Evolutionary conservation across 2,113 vertebrate species (phyloP).

Genomic region (Macroglossus sobrinus): DNA sequence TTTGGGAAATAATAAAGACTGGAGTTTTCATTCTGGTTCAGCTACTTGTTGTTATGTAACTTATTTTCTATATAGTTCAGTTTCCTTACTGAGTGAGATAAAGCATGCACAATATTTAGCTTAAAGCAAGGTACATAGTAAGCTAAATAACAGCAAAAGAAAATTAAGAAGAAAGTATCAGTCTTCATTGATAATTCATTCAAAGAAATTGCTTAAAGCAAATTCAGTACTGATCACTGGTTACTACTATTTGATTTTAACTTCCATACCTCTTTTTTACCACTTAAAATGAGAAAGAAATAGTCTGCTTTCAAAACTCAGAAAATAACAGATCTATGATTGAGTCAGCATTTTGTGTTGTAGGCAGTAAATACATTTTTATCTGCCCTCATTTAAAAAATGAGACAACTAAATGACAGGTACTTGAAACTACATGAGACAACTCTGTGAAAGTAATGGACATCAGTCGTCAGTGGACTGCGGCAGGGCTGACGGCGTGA

Average conservation of each 20-base stretch:
- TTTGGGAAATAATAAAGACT: conserved; percentile 4
- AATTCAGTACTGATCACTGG: conserved; percentile 10
- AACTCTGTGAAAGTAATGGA: background rate
- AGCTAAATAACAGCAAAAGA: background rate
- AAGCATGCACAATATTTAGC: conserved; percentile 33
- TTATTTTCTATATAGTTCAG: background rate
- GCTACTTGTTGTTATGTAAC: background rate
- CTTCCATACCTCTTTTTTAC: background rate
- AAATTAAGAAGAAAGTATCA: background rate
- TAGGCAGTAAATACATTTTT: background rate
- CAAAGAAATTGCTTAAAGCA: background rate
- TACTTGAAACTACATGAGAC: background rate
- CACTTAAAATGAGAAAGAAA: background rate
- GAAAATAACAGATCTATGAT: background rate
- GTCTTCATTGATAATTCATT: background rate
- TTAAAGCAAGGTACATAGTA: background rate
- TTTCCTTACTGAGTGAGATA: background rate
- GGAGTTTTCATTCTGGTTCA: conserved; percentile 34
- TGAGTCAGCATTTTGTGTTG: background rate
- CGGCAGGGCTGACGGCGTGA: no score
- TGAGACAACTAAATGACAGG: background rate
- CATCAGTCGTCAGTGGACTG: background rate
- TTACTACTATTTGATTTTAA: background rate
- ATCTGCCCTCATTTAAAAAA: background rate
- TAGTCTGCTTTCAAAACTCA: conserved; percentile 2